These are phyloP conservation scores for Parambassis ranga DNA, from an alignment of 2,797 vertebrate species.

Conservation along the genomic window DNA sequence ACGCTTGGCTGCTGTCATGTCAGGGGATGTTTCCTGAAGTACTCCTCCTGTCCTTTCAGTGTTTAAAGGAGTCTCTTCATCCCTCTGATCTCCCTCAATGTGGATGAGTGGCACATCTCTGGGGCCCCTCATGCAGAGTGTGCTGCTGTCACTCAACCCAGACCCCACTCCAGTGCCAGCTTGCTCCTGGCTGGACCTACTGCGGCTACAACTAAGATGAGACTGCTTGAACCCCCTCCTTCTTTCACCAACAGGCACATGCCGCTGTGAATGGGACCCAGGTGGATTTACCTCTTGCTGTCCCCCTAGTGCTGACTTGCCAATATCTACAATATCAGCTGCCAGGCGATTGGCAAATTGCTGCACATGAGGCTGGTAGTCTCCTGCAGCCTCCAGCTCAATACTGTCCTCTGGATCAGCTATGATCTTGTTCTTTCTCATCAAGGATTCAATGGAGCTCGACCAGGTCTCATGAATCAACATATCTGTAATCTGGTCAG, in stretches of 20 bases:
- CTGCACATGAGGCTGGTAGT: conserved; percentile 82
- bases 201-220: conserved; percentile 62
- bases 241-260: conserved; percentile 72
- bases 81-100: conserved; percentile 91
- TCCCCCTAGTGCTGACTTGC: conserved; percentile 77
- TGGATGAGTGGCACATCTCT: conserved; percentile 97
- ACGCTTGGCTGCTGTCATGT: conserved; percentile 53
- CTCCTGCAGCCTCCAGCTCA: conserved; percentile 75
- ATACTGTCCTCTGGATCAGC: conserved; percentile 77
- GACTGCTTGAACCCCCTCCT: conserved; percentile 72
- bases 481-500: conserved; percentile 93
- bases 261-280: conserved; percentile 46
- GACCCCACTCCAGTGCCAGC: conserved; percentile 8
- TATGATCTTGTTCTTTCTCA: conserved; percentile 98
- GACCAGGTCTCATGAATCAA: conserved; percentile 97
- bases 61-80: conserved; percentile 71
- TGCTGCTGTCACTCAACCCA: conserved; percentile 41
- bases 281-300: conserved; percentile 77
- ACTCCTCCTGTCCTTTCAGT: conserved; percentile 33
- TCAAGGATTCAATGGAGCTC: conserved; percentile 94
- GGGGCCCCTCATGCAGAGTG: conserved; percentile 58
- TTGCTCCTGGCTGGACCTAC: conserved; percentile 72
- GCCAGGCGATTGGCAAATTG: conserved; percentile 84
- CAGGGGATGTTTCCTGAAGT: conserved; percentile 63
- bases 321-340: conserved; percentile 84